Percentiles rank a stretch among this genome's conserved stretches.
These are phyloP conservation scores for Botia kubotai DNA, from an alignment of 2,797 vertebrate species.

Conservation along the genomic window DNA sequence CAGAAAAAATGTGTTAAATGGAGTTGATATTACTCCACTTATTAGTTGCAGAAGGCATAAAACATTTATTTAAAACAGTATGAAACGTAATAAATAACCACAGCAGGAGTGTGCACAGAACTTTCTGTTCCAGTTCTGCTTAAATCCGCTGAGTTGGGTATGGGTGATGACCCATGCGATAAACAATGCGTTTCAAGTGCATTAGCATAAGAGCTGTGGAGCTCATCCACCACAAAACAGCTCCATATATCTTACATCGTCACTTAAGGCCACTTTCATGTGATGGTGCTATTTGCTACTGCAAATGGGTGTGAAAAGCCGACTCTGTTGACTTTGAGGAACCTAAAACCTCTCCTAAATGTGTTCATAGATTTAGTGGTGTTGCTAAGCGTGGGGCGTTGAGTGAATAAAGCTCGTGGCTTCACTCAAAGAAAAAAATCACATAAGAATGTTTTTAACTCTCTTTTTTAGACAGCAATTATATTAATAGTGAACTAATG, in stretches of 20 bases:
- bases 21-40: too few relatives aligned
- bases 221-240: neutral
- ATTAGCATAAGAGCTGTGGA: conserved; percentile 32
- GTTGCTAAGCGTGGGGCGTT: neutral
- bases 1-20: too few relatives aligned
- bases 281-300: conserved; percentile 4
- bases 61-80: too few relatives aligned
- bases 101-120: too few relatives aligned
- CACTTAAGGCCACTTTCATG: conserved; percentile 31
- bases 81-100: too few relatives aligned
- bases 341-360: neutral
- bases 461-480: too few relatives aligned
- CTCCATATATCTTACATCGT: conserved; percentile 20
- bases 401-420: neutral
- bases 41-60: too few relatives aligned
- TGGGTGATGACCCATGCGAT: too few relatives aligned
- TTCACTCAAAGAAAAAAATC: neutral
- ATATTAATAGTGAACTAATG: too few relatives aligned
- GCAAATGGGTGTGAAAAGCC: conserved; percentile 6
- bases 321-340: neutral
- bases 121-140: too few relatives aligned
- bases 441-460: neutral
- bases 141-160: too few relatives aligned
- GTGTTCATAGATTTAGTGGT: neutral
- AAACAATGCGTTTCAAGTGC: conserved; percentile 45